phyloP scores from a whole-genome alignment of 2,113 vertebrate species.

The Labeo catla region DNA sequence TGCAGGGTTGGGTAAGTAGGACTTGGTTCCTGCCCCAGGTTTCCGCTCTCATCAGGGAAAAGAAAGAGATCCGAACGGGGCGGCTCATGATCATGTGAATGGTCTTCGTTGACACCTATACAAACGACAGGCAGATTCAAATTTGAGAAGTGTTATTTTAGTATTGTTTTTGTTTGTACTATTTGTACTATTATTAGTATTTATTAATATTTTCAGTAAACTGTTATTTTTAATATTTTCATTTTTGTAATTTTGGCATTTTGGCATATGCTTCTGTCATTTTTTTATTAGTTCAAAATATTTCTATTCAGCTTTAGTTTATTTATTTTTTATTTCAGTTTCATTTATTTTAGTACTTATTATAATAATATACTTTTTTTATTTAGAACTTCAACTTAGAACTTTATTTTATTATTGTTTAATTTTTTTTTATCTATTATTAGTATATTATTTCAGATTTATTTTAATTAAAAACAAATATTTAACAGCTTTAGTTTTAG shows the following conservation, averaged over 20 bases:
- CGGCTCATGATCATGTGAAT: conserved; percentile 77
- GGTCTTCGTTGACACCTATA: conserved; percentile 81
- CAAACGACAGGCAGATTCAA: background rate
- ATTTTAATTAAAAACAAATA: too few species aligned
- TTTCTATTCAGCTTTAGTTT: too few species aligned
- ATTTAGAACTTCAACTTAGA: too few species aligned
- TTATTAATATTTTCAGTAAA: background rate
- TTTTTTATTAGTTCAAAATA: background rate
- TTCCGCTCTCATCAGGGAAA: conserved; percentile 96
- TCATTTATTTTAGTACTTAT: too few species aligned
- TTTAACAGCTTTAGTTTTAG: too few species aligned
- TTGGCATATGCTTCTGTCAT: background rate
- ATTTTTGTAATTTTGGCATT: background rate
- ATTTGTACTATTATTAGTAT: background rate
- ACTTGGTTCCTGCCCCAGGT: conserved; percentile 82
- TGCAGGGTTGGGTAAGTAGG: conserved; percentile 81
- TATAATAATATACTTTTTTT: too few species aligned
- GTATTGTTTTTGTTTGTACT: background rate
- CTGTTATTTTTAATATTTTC: background rate
- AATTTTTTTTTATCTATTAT: too few species aligned
- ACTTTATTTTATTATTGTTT: too few species aligned
- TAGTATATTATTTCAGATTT: too few species aligned
- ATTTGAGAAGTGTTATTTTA: background rate
- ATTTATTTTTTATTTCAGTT: too few species aligned
- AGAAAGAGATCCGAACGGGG: conserved; percentile 95